Evolutionary conservation across 2,113 vertebrate genomes (phyloP).

Genomic region (Sander lucioperca): DNA sequence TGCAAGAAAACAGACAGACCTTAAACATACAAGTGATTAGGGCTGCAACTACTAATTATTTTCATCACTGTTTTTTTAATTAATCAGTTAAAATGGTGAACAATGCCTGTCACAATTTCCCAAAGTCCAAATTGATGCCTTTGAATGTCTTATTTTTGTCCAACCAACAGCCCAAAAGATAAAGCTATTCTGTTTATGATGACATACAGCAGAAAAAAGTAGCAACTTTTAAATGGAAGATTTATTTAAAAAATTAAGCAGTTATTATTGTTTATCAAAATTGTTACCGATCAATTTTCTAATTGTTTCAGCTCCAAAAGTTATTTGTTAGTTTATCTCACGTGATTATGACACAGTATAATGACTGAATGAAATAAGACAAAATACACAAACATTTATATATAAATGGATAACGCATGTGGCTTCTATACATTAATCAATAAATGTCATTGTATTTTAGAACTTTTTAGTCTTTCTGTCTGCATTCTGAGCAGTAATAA

Average conservation of each 20-base stretch:
- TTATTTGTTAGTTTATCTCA: neutral
- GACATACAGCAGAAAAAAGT: neutral
- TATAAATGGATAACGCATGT: neutral
- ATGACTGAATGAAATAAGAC: neutral
- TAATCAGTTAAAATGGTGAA: neutral
- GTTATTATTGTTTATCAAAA: no score
- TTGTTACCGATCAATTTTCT: neutral
- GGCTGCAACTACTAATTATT: no score
- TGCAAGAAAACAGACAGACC: conserved; percentile 19
- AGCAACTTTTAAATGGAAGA: neutral
- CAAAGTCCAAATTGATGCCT: neutral
- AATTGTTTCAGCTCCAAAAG: neutral
- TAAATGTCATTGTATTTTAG: neutral
- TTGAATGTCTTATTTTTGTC: neutral
- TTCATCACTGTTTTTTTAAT: neutral
- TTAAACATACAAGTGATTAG: conserved; percentile 23
- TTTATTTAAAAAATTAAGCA: neutral
- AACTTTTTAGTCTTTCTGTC: neutral
- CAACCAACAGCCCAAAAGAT: neutral
- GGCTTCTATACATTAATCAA: neutral
- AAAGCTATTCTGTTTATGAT: neutral
- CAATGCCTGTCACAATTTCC: neutral
- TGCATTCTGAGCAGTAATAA: conserved; percentile 16
- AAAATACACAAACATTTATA: neutral
- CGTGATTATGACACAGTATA: neutral